A percentile compares a stretch with the other conserved stretches of the same genome.
These are phyloP conservation scores for Tetragonula carbonaria DNA, from an alignment of 2,888 invertebrate species.

Conservation along the genomic window DNA sequence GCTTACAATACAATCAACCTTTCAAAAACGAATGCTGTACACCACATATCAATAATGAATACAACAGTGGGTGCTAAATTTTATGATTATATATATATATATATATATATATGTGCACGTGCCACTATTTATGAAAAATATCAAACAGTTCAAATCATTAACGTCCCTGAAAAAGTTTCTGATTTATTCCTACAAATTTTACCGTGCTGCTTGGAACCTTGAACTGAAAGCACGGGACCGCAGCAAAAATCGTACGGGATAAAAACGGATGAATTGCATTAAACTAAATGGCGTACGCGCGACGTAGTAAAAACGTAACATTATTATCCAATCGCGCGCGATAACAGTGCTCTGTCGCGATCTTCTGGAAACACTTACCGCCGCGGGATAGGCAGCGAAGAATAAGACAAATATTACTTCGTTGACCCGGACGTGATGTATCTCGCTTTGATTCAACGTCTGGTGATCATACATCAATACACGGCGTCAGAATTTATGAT, in stretches of 20 bases:
- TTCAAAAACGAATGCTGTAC: too few species aligned
- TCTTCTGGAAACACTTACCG: conserved; percentile 7
- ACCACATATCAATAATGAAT: too few species aligned
- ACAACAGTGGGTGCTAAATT: too few species aligned
- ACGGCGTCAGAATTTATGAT: conserved; percentile 39
- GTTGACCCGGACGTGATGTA: not conserved
- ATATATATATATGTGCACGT: too few species aligned
- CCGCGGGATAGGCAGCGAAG: not conserved
- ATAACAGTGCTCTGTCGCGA: not conserved
- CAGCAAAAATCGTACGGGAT: not conserved
- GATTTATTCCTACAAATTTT: too few species aligned
- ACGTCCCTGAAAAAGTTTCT: too few species aligned
- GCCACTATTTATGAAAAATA: too few species aligned
- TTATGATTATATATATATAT: too few species aligned
- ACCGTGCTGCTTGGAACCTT: too few species aligned
- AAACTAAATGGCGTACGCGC: not conserved
- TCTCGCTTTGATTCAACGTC: conserved; percentile 39
- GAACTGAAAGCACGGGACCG: too few species aligned
- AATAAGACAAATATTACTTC: conserved; percentile 18
- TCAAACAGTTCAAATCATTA: too few species aligned
- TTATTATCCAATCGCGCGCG: not conserved
- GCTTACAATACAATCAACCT: too few species aligned
- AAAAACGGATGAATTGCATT: not conserved
- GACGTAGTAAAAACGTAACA: not conserved
- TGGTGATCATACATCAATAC: conserved; percentile 36